Conservation (phyloP, 2,888 invertebrate genomes). For the Eubasilissa splendida region DNA sequence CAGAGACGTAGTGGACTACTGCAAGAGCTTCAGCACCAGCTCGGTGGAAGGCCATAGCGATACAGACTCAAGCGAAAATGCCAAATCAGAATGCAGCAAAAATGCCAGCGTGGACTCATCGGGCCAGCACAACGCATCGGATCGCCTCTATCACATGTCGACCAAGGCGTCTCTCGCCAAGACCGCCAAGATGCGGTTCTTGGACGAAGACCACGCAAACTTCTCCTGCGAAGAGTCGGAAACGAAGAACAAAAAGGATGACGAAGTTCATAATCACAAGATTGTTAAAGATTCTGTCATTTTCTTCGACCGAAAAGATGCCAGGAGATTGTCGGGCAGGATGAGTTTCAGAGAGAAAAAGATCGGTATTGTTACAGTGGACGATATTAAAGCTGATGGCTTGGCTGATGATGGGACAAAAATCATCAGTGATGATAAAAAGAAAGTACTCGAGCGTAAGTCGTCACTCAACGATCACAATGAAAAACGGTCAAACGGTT, state of each 20-base stretch:
- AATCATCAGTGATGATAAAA: slow-evolving; percentile 67
- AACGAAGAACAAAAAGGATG: slow-evolving; percentile 40
- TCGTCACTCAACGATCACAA: slow-evolving; percentile 64
- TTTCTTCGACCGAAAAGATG: slow-evolving; percentile 56
- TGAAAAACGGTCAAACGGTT: slow-evolving; percentile 62
- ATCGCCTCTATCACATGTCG: slow-evolving; percentile 71
- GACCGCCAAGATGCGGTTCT: slow-evolving; percentile 68
- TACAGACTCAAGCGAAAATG: slow-evolving; percentile 75
- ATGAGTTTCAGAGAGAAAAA: slow-evolving; percentile 69
- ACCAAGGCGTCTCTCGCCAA: slow-evolving; percentile 75
- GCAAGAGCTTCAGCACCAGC: slow-evolving; percentile 75
- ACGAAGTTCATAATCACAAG: slow-evolving; percentile 21
- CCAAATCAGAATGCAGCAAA: slow-evolving; percentile 61
- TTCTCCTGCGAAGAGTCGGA: slow-evolving; percentile 52
- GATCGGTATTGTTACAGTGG: slow-evolving; percentile 69
- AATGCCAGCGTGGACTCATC: slow-evolving; percentile 62
- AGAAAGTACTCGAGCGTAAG: slow-evolving; percentile 63
- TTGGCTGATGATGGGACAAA: slow-evolving; percentile 67
- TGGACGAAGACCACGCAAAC: slow-evolving; percentile 65
- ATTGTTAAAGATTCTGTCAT: slow-evolving; percentile 38
- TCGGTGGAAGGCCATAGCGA: slow-evolving; percentile 79
- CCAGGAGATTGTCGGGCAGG: slow-evolving; percentile 65
- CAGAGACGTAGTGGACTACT: slow-evolving; percentile 63
- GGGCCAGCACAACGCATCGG: slow-evolving; percentile 60
- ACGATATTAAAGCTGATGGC: slow-evolving; percentile 69